Evolutionary conservation across 53 echinoderm and acorn worm species (phyloP), one percentile per base, ranked within the genome.

Genomic region (Henricia sp.): DNA sequence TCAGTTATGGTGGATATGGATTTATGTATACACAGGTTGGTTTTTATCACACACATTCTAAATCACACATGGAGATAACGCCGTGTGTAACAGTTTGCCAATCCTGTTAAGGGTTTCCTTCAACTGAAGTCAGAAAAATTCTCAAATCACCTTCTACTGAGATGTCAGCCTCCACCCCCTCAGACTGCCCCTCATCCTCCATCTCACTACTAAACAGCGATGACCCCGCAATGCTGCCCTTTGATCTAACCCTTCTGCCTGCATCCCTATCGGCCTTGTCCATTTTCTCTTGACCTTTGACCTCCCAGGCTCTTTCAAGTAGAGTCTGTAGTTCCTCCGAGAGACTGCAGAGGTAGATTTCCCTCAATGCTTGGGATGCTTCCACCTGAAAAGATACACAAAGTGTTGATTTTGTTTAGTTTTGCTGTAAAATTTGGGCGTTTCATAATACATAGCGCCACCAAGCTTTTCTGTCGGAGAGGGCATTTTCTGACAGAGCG

Each of bases 321-420:
- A 84, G 60, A n/a, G 39, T 42, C 50, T 88, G 84, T 2, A 95
- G 72, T 43, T 92, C 94, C 41, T 87, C 90, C 36, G 76, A 83
- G 27, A 94, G 57, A 17, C 53, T 86, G 23, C 88, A 80, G 38
- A 94, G 82, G 55, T 96, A 96, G 54, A 92, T 86, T 44, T 94
- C 91, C 52, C 80, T 86, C 36, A 88, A 78, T 0, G 88, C 91
- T 60, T 83, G 87, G 25, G 59, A 55, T 42, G 77, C 74, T 21
- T 75, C 75, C 2, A 86, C 86, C 83, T 83, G 55, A 1, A 78
- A 9, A n/a, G n/a, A n/a, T n/a, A n/a, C n/a, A n/a, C n/a, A n/a
- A n/a, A n/a, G n/a, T n/a, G n/a, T n/a, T n/a, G n/a, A n/a, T n/a
- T n/a, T n/a, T n/a, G n/a, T n/a, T n/a, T n/a, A n/a, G n/a, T n/a